Evolutionary conservation across 2,888 invertebrate species (phyloP), one percentile per base, ranked within the genome.

Genomic region (Drosophila rubida): DNA sequence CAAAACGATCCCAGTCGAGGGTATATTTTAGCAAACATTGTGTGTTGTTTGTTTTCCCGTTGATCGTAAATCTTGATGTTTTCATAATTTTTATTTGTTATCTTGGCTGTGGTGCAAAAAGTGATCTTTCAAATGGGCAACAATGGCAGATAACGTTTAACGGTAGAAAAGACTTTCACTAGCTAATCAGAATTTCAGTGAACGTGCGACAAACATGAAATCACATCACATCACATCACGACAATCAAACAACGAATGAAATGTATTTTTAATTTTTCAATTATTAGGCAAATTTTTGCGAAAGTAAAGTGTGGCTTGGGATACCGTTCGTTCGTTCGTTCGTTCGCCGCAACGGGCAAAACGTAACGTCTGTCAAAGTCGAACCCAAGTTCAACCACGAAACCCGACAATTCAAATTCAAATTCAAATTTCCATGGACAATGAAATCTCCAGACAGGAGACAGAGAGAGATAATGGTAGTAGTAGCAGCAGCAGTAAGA

Each of bases 281-380:
- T 82, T 87, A 82, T 82, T 87, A 82, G 49, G 70, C 82, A 84
- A 87, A 82, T 82, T 87, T 82, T 85, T 81, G 87, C 82, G 82
- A 82, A 82, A 82, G 82, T 84, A 46, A 64, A 69, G 30, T 59
- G 42, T 58, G 32, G 9, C 25, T 50, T 55, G 9, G 19, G 7
- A 53, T 78, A 80, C 85, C 80, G 75, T 80, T 83, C 19, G 19
- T 19, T 19, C 19, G 19, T 19, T 19, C 19, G 19, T 2, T 19
- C 80, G 75, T 80, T 83, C 23, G 51, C 45, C 57, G 54, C 30
- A 13, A 39, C 41, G 22, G 27, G 16, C 19, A 60, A 30, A 30
- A 14, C 23, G 23, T 11, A 23, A 14, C 37, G 37, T 16, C n/a
- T 14, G 37, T 14, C 32, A 23, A 41, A 23, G 25, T 58, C 58